Base-by-base conservation (phyloP, 2,888 invertebrate genomes). In the Dioctria rufipes region DNA sequence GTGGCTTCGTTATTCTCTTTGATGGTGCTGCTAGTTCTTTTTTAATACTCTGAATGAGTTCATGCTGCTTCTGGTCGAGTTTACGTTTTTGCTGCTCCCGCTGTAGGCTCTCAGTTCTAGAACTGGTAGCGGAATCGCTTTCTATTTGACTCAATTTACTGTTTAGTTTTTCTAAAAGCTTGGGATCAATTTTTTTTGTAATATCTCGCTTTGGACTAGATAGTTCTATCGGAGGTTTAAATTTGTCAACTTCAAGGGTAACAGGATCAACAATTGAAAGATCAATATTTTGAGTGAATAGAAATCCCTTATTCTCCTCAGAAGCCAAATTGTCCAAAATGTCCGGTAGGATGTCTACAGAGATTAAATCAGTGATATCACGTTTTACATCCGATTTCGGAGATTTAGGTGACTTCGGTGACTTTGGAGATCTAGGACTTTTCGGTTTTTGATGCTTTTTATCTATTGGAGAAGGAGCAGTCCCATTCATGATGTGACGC, bases 401-500 rank as follows among this genome's bases (percentile, higher is more conserved):
- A 0, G 92, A 91, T 83, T 92, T 92, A 0, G 92, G 92, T 0
- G 92, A 92, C 85, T 92, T 92, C 0, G 92, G 92, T 0, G 92
- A 92, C 85, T 92, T 92, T 0, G 92, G 92, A 0, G 92, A 92
- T 83, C 93, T 93, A 0, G 93, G 92, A 0, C 92, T 92, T 85
- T 92, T 92, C 0, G 92, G 92, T 6, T 92, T 92, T 82, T 89
- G 89, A 71, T 87, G 90, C 60, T 91, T 90, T 71, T 90, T 88
- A 4, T 86, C 88, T 46, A 82, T 83, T 3, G 92, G 91, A 0
- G 91, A 91, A 0, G 93, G 91, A 0, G 94, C 94, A 0, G 95
- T 95, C 0, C 95, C 95, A 86, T 96, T 96, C 93, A 95, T 94
- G 1, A 95, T 92, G 86, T 96, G 95, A 3, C 95, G 91, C 86